Evolutionary conservation across 2,888 invertebrate species (phyloP).

Genomic region (Ornithoptera priamus): DNA sequence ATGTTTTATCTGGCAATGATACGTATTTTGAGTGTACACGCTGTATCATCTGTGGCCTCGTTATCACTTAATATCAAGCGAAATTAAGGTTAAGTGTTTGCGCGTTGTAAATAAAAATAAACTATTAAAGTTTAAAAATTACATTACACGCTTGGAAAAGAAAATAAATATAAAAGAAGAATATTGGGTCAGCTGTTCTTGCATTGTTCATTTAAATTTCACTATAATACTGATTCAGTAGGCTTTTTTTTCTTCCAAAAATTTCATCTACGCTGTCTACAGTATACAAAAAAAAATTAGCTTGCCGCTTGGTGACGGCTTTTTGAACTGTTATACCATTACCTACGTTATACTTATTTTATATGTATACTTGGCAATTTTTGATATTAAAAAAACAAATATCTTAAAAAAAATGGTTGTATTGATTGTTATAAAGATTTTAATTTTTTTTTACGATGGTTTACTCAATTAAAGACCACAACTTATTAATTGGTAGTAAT

Average conservation of each 20-base stretch:
- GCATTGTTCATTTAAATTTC: neutral
- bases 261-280: neutral
- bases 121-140: no score
- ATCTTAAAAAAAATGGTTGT: no score
- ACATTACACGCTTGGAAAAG: neutral
- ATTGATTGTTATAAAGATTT: no score
- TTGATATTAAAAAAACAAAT: no score
- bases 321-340: neutral
- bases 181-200: neutral
- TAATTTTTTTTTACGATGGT: no score
- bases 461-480: no score
- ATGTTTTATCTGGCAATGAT: no score
- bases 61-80: no score
- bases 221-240: neutral
- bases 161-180: neutral
- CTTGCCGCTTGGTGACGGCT: conserved; percentile 14
- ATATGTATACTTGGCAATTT: neutral
- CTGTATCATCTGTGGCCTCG: no score
- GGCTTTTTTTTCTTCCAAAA: neutral
- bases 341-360: neutral
- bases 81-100: no score
- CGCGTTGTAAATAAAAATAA: no score
- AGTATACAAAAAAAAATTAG: neutral
- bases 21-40: no score
- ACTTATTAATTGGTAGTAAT: neutral